Evolutionary conservation across 2,113 vertebrate species (phyloP).

Genomic region (Isurus oxyrinchus): DNA sequence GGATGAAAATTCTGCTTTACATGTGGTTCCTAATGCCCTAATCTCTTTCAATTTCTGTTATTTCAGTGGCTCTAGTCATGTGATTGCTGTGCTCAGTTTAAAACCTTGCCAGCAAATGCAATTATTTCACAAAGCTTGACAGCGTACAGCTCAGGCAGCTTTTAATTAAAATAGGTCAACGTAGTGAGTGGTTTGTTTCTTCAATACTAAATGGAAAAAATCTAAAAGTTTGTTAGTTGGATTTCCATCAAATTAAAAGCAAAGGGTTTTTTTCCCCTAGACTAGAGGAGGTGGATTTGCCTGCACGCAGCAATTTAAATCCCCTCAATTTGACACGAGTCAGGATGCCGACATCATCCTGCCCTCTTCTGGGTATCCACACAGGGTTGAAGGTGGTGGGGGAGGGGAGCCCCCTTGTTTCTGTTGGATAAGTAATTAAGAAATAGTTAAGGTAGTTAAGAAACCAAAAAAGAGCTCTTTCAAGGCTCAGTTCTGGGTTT

Average conservation of each 20-base stretch:
- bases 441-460: no score
- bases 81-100: neutral
- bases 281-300: no score
- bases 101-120: neutral
- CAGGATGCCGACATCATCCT: no score
- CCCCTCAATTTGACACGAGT: no score
- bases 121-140: neutral
- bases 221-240: neutral
- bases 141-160: neutral
- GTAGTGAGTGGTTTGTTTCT: neutral
- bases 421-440: no score
- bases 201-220: neutral
- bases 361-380: no score
- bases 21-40: neutral
- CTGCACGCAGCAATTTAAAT: no score
- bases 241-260: neutral
- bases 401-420: no score
- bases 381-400: no score
- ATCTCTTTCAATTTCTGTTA: neutral
- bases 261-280: neutral
- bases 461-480: no score
- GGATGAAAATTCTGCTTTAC: neutral
- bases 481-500: no score
- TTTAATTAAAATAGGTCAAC: neutral
- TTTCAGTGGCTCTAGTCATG: neutral